A percentile compares a stretch with the other conserved stretches of the same genome.
Evolutionary conservation across 23 tunicate genomes (phyloP).

Genomic region (Aplidium turbinatum): DNA sequence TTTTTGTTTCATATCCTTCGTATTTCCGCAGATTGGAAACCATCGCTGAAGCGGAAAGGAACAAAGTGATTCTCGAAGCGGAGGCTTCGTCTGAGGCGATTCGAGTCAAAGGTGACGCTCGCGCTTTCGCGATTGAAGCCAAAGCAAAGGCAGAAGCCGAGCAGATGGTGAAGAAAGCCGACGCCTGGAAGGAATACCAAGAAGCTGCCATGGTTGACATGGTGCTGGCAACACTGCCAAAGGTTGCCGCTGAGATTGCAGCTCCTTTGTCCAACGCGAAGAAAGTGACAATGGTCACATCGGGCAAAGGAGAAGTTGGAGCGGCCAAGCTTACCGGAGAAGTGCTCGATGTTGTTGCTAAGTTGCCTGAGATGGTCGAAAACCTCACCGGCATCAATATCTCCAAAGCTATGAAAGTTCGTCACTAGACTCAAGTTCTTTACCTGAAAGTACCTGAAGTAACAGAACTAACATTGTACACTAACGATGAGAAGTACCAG

Average conservation of each 20-base stretch:
- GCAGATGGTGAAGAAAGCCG: constrained; percentile 99
- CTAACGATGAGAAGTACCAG: too few species aligned
- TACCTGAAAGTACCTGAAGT: too few species aligned
- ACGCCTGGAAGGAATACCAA: constrained; percentile 97
- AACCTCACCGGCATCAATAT: constrained; percentile 92
- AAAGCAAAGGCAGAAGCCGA: constrained; percentile 98
- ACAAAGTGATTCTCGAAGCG: constrained; percentile 89
- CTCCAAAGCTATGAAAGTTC: constrained; percentile 72
- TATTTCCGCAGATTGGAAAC: constrained; percentile 63
- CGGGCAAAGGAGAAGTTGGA: constrained; percentile 92
- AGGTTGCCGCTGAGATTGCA: constrained; percentile 97
- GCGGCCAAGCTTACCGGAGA: constrained; percentile 97
- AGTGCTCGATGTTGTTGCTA: constrained; percentile 91
- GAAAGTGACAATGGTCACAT: constrained; percentile 95
- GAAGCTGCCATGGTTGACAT: constrained; percentile 99
- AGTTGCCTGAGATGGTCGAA: constrained; percentile 86
- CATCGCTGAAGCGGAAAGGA: constrained; percentile 87
- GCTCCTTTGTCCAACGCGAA: constrained; percentile 75
- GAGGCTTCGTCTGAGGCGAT: constrained; percentile 93
- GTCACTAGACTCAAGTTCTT: too few species aligned
- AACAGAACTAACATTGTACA: too few species aligned
- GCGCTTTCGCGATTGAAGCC: constrained; percentile 91
- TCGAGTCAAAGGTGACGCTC: constrained; percentile 88
- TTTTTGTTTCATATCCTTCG: neutral
- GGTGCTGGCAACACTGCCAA: constrained; percentile 93